These are phyloP conservation scores for Meta bourneti DNA, from an alignment of 2,888 invertebrate genomes.

Conservation along the genomic window DNA sequence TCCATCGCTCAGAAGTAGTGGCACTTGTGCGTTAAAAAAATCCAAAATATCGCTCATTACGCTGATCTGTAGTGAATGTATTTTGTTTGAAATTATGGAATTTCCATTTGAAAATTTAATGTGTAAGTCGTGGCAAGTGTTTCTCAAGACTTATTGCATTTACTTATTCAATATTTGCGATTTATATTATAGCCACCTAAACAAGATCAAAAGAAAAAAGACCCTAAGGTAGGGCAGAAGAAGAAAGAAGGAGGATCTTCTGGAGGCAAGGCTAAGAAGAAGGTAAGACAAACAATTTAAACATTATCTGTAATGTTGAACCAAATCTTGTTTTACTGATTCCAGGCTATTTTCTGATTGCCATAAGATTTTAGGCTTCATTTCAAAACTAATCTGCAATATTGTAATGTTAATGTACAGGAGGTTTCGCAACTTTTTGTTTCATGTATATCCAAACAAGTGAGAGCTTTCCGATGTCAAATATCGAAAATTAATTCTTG, in stretches of 20 bases:
- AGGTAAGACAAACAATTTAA: conserved; percentile 83
- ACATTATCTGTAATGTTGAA: neutral
- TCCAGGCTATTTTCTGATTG: too few relatives aligned
- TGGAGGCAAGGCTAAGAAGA: conserved; percentile 97
- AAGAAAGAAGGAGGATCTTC: conserved; percentile 93
- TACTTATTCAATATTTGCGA: neutral
- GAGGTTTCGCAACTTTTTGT: too few relatives aligned
- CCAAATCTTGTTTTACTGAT: too few relatives aligned
- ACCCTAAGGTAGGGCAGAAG: conserved; percentile 90
- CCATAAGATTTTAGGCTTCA: too few relatives aligned
- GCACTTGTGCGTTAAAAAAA: too few relatives aligned
- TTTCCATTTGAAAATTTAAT: neutral
- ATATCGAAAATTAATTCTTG: too few relatives aligned
- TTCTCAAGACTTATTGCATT: neutral
- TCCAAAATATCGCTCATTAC: too few relatives aligned
- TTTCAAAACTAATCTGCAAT: too few relatives aligned
- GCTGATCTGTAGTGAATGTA: neutral
- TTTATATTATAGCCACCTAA: conserved; percentile 87
- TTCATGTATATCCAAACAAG: too few relatives aligned
- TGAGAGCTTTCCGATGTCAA: too few relatives aligned
- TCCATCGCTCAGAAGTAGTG: too few relatives aligned
- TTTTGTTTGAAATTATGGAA: neutral
- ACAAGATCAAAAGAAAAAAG: conserved; percentile 85
- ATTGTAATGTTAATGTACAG: too few relatives aligned
- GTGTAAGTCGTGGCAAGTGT: neutral